Percentiles rank a stretch among this genome's conserved stretches.
These are phyloP conservation scores for Gasteruption jaculator DNA, from an alignment of 2,888 invertebrate genomes.

Conservation along the genomic window DNA sequence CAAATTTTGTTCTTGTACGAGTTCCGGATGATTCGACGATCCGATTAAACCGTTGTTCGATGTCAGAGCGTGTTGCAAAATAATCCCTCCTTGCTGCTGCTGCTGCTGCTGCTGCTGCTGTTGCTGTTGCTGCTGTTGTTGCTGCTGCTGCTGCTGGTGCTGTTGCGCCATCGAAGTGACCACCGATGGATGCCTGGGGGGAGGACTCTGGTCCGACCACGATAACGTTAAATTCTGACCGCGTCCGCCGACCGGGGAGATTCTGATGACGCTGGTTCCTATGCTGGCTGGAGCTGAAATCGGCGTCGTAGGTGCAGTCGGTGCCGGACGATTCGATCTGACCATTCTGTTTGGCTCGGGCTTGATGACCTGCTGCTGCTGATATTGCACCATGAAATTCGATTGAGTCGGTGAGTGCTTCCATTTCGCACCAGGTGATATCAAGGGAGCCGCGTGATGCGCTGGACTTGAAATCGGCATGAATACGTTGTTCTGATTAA, in stretches of 20 bases:
- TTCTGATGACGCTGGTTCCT: slow-evolving; percentile 76
- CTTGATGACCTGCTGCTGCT: slow-evolving; percentile 54
- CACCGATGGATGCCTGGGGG: slow-evolving; percentile 45
- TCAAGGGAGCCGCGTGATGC: slow-evolving; percentile 51
- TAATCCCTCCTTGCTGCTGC: slow-evolving; percentile 47
- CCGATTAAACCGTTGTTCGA: slow-evolving; percentile 40
- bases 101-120: slow-evolving; percentile 41
- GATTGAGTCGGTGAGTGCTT: slow-evolving; percentile 51
- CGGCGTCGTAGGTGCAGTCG: slow-evolving; percentile 45
- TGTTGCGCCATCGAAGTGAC: slow-evolving; percentile 46
- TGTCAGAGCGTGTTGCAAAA: slow-evolving; percentile 53
- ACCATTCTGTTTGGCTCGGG: slow-evolving; percentile 63
- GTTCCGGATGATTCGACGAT: slow-evolving; percentile 37
- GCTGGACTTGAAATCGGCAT: slow-evolving; percentile 81
- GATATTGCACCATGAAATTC: slow-evolving; percentile 51
- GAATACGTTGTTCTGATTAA: slow-evolving; percentile 78
- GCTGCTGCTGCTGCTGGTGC: slow-evolving; percentile 43
- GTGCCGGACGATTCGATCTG: slow-evolving; percentile 57
- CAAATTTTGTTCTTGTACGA: slow-evolving; percentile 35
- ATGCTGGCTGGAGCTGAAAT: slow-evolving; percentile 43
- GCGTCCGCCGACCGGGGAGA: slow-evolving; percentile 63
- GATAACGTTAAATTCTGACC: slow-evolving; percentile 35
- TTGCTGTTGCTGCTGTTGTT: slow-evolving; percentile 40
- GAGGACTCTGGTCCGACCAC: slow-evolving; percentile 46
- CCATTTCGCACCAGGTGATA: slow-evolving; percentile 47